These are phyloP conservation scores for Crotalus tigris DNA, from an alignment of 2,113 vertebrate species.

Conservation along the genomic window DNA sequence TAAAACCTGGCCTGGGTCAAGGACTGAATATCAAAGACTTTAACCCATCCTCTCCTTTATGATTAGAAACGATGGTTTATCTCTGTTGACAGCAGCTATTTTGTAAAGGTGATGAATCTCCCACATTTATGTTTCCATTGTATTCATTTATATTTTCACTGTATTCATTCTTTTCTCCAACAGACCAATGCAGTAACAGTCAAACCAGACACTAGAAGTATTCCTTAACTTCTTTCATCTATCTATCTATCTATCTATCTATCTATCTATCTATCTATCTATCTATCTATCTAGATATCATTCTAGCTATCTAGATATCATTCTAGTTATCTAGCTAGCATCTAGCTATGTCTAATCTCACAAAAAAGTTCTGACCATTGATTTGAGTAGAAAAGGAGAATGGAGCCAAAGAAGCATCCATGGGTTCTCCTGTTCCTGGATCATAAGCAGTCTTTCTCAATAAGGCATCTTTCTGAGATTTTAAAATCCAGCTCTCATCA, in stretches of 20 bases:
- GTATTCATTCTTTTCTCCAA: not conserved
- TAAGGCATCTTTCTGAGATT: not conserved
- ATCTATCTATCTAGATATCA: too few species aligned
- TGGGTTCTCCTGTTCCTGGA: not conserved
- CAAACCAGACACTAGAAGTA: not conserved
- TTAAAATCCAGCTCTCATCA: not conserved
- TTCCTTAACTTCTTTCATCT: not conserved
- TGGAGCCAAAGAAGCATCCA: not conserved
- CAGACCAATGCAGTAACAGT: not conserved
- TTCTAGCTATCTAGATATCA: not conserved
- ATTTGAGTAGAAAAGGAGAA: not conserved
- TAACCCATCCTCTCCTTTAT: not conserved
- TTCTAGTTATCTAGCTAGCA: not conserved
- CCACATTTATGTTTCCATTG: not conserved
- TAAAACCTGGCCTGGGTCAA: not conserved
- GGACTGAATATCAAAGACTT: not conserved
- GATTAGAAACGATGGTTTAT: not conserved
- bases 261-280: not conserved
- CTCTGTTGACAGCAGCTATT: not conserved
- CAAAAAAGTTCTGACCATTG: not conserved
- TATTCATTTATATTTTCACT: not conserved
- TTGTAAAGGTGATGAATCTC: not conserved
- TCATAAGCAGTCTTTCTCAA: not conserved
- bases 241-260: not conserved
- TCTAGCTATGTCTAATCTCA: not conserved